A percentile compares a stretch with the other conserved stretches of the same genome.
These are phyloP conservation scores for Lasioglossum leucozonium DNA, from an alignment of 2,888 invertebrate genomes.

Conservation along the genomic window DNA sequence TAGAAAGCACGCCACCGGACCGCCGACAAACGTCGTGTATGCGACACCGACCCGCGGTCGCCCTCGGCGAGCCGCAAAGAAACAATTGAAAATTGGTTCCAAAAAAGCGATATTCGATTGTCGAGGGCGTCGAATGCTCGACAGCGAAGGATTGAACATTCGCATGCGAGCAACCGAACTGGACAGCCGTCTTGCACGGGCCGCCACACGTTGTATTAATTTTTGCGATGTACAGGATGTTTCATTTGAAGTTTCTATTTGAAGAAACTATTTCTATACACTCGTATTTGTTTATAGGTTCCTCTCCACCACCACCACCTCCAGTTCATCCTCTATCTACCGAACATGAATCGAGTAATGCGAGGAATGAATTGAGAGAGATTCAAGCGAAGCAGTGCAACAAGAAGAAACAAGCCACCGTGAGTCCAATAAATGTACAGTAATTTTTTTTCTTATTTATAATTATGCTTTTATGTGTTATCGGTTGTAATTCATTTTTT, in stretches of 20 bases:
- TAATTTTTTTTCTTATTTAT: slow-evolving; percentile 73
- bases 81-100: too few relatives aligned
- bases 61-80: too few relatives aligned
- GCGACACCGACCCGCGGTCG: too few relatives aligned
- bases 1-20: too few relatives aligned
- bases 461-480: slow-evolving; percentile 61
- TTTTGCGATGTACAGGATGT: background rate
- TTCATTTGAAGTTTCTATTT: background rate
- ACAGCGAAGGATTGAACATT: too few relatives aligned
- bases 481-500: slow-evolving; percentile 48
- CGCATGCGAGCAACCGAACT: too few relatives aligned
- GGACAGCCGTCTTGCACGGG: too few relatives aligned
- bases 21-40: too few relatives aligned
- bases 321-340: slow-evolving; percentile 78
- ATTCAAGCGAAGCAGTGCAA: slow-evolving; percentile 85
- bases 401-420: slow-evolving; percentile 87
- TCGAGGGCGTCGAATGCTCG: too few relatives aligned
- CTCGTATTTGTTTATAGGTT: slow-evolving; percentile 67
- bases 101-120: too few relatives aligned
- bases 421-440: slow-evolving; percentile 84
- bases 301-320: slow-evolving; percentile 82
- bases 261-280: slow-evolving; percentile 47
- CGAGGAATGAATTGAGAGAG: slow-evolving; percentile 90
- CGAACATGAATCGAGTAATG: slow-evolving; percentile 87
- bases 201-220: background rate